Percentiles rank a stretch among this genome's conserved stretches.
These are phyloP conservation scores for Chalcosyrphus nemorum DNA, from an alignment of 2,888 invertebrate species.

Conservation along the genomic window DNA sequence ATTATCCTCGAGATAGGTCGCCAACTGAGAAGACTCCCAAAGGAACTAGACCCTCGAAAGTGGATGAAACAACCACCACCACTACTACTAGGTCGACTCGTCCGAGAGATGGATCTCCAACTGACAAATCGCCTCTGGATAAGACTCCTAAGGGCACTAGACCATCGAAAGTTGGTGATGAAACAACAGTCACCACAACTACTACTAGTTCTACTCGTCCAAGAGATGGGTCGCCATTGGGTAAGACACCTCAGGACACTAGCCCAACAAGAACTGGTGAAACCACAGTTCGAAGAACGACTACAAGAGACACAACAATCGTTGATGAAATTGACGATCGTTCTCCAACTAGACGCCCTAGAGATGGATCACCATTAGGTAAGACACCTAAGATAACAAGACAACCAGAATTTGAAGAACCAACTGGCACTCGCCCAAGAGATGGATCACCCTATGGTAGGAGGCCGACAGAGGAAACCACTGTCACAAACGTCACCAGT, in stretches of 20 bases:
- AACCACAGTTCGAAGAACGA: conserved; percentile 6
- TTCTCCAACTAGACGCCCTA: neutral
- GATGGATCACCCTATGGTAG: conserved; percentile 13
- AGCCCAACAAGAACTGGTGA: too few relatives aligned
- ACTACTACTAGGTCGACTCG: neutral
- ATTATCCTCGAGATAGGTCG: conserved; percentile 27
- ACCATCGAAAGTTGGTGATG: neutral
- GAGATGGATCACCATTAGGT: conserved; percentile 13
- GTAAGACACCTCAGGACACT: too few relatives aligned
- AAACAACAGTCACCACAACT: conserved; percentile 8
- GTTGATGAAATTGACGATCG: conserved; percentile 1
- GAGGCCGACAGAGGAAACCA: too few relatives aligned
- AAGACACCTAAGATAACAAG: too few relatives aligned
- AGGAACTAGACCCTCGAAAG: neutral
- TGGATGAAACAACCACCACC: conserved; percentile 1
- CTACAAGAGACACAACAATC: neutral
- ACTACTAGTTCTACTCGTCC: neutral
- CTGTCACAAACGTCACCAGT: too few relatives aligned
- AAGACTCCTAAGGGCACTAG: neutral
- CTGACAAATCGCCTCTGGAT: too few relatives aligned
- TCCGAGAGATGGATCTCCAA: conserved; percentile 5
- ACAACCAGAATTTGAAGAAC: conserved; percentile 3
- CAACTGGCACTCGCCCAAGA: neutral
- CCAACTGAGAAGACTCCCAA: conserved; percentile 27
- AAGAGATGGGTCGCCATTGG: conserved; percentile 11